Evolutionary conservation across 2,797 vertebrate genomes (phyloP), one percentile per base, ranked within the genome.

Genomic region (Carapus acus): DNA sequence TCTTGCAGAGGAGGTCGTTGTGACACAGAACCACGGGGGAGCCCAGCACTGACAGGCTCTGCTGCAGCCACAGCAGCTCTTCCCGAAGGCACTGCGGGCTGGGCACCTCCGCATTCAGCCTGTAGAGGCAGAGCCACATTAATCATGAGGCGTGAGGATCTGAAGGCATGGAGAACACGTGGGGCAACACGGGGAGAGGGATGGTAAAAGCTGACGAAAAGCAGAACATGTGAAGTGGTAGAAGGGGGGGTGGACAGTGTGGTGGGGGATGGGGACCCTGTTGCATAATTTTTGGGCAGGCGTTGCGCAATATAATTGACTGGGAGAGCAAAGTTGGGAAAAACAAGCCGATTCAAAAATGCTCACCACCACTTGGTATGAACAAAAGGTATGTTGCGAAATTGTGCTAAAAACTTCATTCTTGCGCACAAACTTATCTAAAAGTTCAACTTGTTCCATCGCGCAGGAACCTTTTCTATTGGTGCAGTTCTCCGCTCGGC

Each of bases 21-120:
- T 99, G 96, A 83, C 96, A 99, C 54, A 99, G 92, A n/a, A 99
- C 96, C 43, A 98, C 94, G 1, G 95, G 95, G 1, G 96, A 99
- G 58, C 90, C 92, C 76, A 99, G 81, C 70, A 86, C 86, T 17
- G 94, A 96, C 65, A 99, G 86, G 69, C 82, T 89, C 73, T 94
- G 90, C 81, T 95, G 91, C 78, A 97, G 91, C 94, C 94, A 98
- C 62, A 91, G 56, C 90, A 99, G 91, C 80, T 99, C 96, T 43
- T 92, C 90, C 58, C 90, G 78, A 69, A 99, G 93, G 69, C 89
- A 86, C 58, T 61, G 79, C 16, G 74, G 65, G 71, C 86, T 92
- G 8, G 96, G 94, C 65, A 99, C 84, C 69, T 95, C 93, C 62
- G 54, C 84, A 43, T 78, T 76, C 81, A 97, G 90, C 88, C 96